A percentile compares a stretch with the other conserved stretches of the same genome.
These are phyloP conservation scores for Marasmarcha lunaedactyla DNA, from an alignment of 2,888 invertebrate species.

Conservation along the genomic window DNA sequence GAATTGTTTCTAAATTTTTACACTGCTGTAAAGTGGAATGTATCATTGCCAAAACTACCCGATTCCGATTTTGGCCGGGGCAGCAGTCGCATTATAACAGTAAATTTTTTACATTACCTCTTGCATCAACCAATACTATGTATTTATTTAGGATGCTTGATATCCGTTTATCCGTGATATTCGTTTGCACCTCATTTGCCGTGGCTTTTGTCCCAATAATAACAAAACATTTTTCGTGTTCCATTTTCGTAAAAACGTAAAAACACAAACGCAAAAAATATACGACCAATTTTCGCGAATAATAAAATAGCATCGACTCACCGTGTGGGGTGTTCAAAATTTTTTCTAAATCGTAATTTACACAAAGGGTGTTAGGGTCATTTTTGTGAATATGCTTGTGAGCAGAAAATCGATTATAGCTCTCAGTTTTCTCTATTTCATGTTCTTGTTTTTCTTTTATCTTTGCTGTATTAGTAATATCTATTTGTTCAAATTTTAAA, in stretches of 20 bases:
- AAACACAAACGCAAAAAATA: too few relatives aligned
- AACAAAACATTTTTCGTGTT: constrained; percentile 10
- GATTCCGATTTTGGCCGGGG: background rate
- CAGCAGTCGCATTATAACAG: background rate
- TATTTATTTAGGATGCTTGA: background rate
- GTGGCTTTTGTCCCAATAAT: background rate
- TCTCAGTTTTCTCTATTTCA: constrained; percentile 5
- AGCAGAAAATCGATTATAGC: too few relatives aligned
- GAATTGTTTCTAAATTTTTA: constrained; percentile 16
- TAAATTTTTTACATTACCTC: background rate
- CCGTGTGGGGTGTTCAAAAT: constrained; percentile 15
- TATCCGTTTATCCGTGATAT: too few relatives aligned
- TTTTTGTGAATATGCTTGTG: too few relatives aligned
- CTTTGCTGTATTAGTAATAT: background rate
- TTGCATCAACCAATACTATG: background rate
- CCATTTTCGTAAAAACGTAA: constrained; percentile 12
- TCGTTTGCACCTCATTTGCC: background rate
- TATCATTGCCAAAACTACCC: background rate
- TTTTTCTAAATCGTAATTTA: constrained; percentile 12
- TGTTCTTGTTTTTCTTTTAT: constrained; percentile 3
- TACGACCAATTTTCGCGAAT: constrained; percentile 10
- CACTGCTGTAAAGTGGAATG: constrained; percentile 9
- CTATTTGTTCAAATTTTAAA: background rate
- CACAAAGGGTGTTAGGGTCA: constrained; percentile 2
- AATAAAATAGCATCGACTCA: constrained; percentile 13